phyloP scores from a whole-genome alignment of 2,888 invertebrate species.

The Prenolepis imparis region DNA sequence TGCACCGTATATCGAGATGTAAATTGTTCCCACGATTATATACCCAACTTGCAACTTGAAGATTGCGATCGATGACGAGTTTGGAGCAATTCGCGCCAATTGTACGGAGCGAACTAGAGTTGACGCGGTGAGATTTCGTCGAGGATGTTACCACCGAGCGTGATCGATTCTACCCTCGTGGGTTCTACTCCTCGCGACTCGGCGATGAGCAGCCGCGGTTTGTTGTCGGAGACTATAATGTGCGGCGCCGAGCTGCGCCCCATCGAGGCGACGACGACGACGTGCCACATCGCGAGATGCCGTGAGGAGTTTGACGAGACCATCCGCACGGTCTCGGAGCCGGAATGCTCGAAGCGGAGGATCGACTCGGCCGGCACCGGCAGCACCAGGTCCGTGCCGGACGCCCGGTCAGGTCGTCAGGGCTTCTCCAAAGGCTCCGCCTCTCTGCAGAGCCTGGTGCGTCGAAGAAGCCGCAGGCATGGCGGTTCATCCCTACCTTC shows the following conservation, averaged over 20 bases:
- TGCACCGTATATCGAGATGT: not conserved
- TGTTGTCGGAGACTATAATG: constrained; percentile 64
- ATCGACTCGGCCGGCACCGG: constrained; percentile 60
- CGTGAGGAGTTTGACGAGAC: constrained; percentile 63
- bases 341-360: constrained; percentile 59
- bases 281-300: constrained; percentile 60
- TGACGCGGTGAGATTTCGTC: not conserved
- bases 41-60: no score
- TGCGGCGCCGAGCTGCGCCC: constrained; percentile 36
- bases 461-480: constrained; percentile 63
- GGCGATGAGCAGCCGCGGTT: constrained; percentile 55
- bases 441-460: constrained; percentile 69
- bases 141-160: constrained; percentile 62
- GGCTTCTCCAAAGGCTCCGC: constrained; percentile 67
- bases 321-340: constrained; percentile 57
- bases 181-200: constrained; percentile 56
- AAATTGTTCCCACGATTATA: not conserved
- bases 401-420: constrained; percentile 56
- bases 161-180: constrained; percentile 55
- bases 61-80: constrained; percentile 18
- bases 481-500: constrained; percentile 64
- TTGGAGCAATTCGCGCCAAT: not conserved
- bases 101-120: not conserved
- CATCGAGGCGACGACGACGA: constrained; percentile 45
- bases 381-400: constrained; percentile 41